Base-by-base conservation (phyloP, 2,113 vertebrate genomes). In the Hystrix brachyura region DNA sequence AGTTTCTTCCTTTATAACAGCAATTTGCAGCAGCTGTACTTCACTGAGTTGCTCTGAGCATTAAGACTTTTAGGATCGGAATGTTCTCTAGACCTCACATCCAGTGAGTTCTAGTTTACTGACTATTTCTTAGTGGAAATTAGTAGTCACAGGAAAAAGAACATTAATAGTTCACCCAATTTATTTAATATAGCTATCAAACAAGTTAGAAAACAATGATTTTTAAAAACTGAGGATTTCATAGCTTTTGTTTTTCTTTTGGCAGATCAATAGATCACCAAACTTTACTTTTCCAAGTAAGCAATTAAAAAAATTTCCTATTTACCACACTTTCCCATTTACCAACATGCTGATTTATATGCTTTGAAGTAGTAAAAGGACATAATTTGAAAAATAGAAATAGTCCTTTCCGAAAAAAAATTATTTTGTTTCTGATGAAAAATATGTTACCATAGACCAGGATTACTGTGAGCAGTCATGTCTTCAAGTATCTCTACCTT, bases 331-430 rank as follows among this genome's bases (percentile, higher is more conserved):
- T 13, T n/a, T n/a, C 23, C 53, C 34, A 86, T 29, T 85, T 81
- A 53, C 17, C 14, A 48, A 55, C 53, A 95, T 13, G 88, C 2
- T 11, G 79, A 21, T 76, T 85, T 86, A n/a, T 27, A 92, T 51
- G 84, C 55, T 85, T 95, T 23, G 79, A 89, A 95, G 29, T 43
- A 25, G 23, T 51, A 59, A 14, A 71, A 93, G 10, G 53, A 7
- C 38, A 85, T 62, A 82, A 34, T 65, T 82, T 82, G 23, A 87
- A 87, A 81, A 67, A 13, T 57, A 19, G 85, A 96, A 95, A 60
- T 51, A 94, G 57, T 46, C 32, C 1, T 81, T 71, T 60, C 71
- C 13, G 71, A 74, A 57, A 34, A 90, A 91, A n/a, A 29, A 78
- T 51, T 29, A 51, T 78, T 78, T 78, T 78, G 46, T 51, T 29